Base-by-base conservation (phyloP, 2,888 invertebrate species). In the Philereme transversata region DNA sequence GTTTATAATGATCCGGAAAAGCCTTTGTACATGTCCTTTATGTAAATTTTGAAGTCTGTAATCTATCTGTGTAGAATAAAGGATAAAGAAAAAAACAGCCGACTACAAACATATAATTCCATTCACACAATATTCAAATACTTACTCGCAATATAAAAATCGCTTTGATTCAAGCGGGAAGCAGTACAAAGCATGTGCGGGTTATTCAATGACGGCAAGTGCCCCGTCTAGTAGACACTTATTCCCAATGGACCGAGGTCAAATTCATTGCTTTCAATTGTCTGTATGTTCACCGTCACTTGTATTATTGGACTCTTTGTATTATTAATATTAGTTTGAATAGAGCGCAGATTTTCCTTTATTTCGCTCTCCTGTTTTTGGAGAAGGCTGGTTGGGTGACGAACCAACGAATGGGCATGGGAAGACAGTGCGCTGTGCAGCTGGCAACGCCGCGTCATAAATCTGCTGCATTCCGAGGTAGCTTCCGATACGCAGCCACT, bases 211-310 rank as follows among this genome's bases (percentile, higher is more conserved):
- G 52, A 61, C 49, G 41, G 46, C 58, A 64, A 60, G 60, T 55
- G 55, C 35, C 52, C 36, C 40, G 51, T 60, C 58, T 64, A 62
- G 56, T 59, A 53, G 43, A 56, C 59, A 65, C 65, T 59, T 57
- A 57, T 49, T 62, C 70, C 65, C 68, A 67, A 72, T 71, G 63
- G 62, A 54, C 52, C 72, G 86, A 88, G 89, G 88, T 87, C 87
- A 77, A 79, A 86, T 87, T 78, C 83, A 88, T 88, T 87, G 86
- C 71, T 76, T 76, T 71, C 88, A 88, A 88, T 88, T 88, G 84
- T 78, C 72, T 71, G 73, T 71, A 50, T 40, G 54, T 55, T 63
- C 43, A 36, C 62, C 58, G 45, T 59, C 57, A 62, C 52, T 59
- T 55, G 40, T 60, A 22, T 51, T 51, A 54, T 51, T 47, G 50